A percentile compares a stretch with the other conserved stretches of the same genome.
Conservation (phyloP, 2,888 invertebrate species). For the Exocentrus adspersus region DNA sequence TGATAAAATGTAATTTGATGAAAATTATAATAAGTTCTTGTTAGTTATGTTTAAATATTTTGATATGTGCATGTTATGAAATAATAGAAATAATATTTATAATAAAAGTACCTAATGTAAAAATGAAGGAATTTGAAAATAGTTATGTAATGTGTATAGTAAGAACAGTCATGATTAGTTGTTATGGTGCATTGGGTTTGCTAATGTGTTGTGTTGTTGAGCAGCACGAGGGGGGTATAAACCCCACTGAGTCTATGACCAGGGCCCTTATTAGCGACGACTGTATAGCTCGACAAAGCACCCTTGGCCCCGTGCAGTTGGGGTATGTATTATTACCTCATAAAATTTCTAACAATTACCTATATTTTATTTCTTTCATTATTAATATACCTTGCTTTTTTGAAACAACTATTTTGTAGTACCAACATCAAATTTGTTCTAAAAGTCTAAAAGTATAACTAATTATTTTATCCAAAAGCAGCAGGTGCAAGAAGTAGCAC, state of each 20-base stretch:
- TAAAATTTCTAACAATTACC: constrained; percentile 9
- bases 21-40: no score
- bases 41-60: no score
- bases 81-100: not conserved
- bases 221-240: constrained; percentile 92
- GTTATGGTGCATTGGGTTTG: constrained; percentile 56
- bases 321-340: constrained; percentile 81
- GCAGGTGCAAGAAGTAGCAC: no score
- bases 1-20: no score
- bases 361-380: constrained; percentile 1
- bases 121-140: not conserved
- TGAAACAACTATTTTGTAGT: not conserved
- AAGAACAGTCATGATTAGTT: constrained; percentile 43
- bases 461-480: not conserved
- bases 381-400: constrained; percentile 8
- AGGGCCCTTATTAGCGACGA: constrained; percentile 95
- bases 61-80: no score
- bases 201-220: constrained; percentile 68
- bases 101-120: not conserved
- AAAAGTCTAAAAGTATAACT: constrained; percentile 2
- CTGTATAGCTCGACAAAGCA: constrained; percentile 83
- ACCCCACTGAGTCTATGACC: constrained; percentile 95
- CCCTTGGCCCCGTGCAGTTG: constrained; percentile 91
- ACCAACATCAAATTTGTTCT: constrained; percentile 10
- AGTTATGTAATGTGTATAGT: constrained; percentile 18